These are phyloP conservation scores for Cosmorhoe ocellata DNA, from an alignment of 2,888 invertebrate genomes.

Conservation along the genomic window DNA sequence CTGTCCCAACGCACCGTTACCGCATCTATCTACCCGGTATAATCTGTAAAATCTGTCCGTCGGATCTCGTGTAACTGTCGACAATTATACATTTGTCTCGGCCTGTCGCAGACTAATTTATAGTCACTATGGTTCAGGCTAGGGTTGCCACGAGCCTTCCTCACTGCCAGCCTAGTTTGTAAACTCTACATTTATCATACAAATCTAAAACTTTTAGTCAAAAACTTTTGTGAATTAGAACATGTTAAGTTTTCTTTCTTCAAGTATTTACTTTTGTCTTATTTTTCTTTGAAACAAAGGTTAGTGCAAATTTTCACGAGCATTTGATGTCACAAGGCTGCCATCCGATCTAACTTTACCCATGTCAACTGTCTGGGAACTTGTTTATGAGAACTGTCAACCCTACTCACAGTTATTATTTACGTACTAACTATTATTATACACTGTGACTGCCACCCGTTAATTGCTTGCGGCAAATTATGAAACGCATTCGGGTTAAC, in stretches of 20 bases:
- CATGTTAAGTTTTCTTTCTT: no score
- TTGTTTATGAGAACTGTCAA: not conserved
- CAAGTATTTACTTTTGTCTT: no score
- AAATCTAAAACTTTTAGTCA: no score
- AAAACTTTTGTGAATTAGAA: no score
- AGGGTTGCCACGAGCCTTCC: not conserved
- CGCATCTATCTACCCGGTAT: slow-evolving; percentile 8
- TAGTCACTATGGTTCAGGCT: slow-evolving; percentile 4
- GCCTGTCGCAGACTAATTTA: slow-evolving; percentile 5
- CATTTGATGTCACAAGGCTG: no score
- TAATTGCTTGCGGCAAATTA: slow-evolving; percentile 22
- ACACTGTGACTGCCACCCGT: slow-evolving; percentile 3
- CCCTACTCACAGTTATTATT: slow-evolving; percentile 3
- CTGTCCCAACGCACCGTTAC: slow-evolving; percentile 23
- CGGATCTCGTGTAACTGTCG: slow-evolving; percentile 28
- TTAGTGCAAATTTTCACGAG: no score
- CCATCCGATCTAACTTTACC: no score
- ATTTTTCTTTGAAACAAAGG: no score
- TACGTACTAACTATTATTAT: slow-evolving; percentile 5
- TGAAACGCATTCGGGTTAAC: slow-evolving; percentile 17
- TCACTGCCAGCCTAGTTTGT: no score
- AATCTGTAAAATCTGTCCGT: slow-evolving; percentile 17
- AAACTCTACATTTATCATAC: no score
- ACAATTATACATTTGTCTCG: slow-evolving; percentile 33
- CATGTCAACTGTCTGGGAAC: no score